Evolutionary conservation across 2,888 invertebrate species (phyloP), one percentile per base, ranked within the genome.

Genomic region (Oscheius sp.): DNA sequence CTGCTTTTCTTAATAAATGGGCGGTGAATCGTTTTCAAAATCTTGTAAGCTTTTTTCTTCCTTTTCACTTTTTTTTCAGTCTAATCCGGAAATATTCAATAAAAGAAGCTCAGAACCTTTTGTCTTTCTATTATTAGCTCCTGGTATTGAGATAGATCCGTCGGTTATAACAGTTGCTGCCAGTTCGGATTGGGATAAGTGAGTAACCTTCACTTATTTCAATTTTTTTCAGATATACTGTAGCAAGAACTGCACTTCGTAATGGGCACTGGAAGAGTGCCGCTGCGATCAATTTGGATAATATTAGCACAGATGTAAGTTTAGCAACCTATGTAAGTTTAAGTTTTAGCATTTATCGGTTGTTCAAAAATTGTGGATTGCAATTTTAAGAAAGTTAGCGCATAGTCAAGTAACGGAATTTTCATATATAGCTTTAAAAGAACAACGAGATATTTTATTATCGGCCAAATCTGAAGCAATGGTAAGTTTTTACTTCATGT

Each of bases 261-360:
- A 77, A 75, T 45, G 79, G 79, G 17, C 75, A 77, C 9, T 77
- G 75, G 79, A 67, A 61, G 4, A 38, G 22, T n/a, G 69, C 73
- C 1, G 75, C 77, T 1, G 14, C 51, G 4, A 66, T 72, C 3
- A 73, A 74, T 44, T 33, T 78, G 22, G 26, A 54, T 2, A 20
- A 14, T 3, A 71, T 76, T 6, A 41, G 65, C 22, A 62, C 45
- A 0, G 28, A 9, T 22, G 72, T 72, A 22, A 22, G 62, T 17
- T 62, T 47, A 1, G 2, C 6, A 22, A 30, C n/a, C n/a, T 8
- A 14, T 9, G n/a, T 4, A 12, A 5, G 32, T 44, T 51, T 9
- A 24, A 33, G 14, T 22, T 36, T n/a, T 20, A 44, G 32, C 17
- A 5, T 63, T 17, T n/a, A 38, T 22, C 62, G 22, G n/a, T 71